Evolutionary conservation across 2,888 invertebrate genomes (phyloP), one percentile per base, ranked within the genome.

Genomic region (Strigamia maritima): DNA sequence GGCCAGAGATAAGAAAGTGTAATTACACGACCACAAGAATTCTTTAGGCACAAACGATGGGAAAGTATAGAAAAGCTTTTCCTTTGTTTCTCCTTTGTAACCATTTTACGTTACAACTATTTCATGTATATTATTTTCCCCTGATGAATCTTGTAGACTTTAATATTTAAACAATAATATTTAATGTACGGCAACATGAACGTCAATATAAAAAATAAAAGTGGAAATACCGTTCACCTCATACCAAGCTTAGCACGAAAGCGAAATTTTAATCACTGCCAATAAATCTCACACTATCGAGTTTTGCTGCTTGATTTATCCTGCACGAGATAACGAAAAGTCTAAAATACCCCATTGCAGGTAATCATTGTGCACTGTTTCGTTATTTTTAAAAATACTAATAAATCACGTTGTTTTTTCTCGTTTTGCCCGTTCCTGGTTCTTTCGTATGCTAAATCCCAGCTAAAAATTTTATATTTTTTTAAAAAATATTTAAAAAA

Each of bases 21-120:
- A 70, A 70, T 70, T 70, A 70, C 70, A 70, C 70, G 70, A 70
- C 70, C 70, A 70, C 70, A 70, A 70, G 70, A 70, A 70, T 70
- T 70, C 70, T 70, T 70, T 70, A 70, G 70, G 70, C 70, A 70
- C 70, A 70, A 70, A 70, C 70, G 70, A 26, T 70, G 70, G 28
- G 24, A 70, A 16, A 24, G 24, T 54, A 54, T 35, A 19, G n/a
- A 70, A 28, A 70, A n/a, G 26, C 70, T 28, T 70, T 70, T 28
- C 65, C 70, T 70, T 70, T 70, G 70, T 70, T 26, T 70, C 28
- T 24, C 70, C 28, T 70, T 70, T 70, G 70, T 70, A 70, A 28
- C 70, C 70, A 70, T 28, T 70, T 70, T 70, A 70, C 26, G 70
- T 28, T 12, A 70, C 70, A 70, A 70, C 70, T 70, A 28, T 70